phyloP scores from a whole-genome alignment of 2,888 invertebrate species.

The Agonopterix subpropinquella region DNA sequence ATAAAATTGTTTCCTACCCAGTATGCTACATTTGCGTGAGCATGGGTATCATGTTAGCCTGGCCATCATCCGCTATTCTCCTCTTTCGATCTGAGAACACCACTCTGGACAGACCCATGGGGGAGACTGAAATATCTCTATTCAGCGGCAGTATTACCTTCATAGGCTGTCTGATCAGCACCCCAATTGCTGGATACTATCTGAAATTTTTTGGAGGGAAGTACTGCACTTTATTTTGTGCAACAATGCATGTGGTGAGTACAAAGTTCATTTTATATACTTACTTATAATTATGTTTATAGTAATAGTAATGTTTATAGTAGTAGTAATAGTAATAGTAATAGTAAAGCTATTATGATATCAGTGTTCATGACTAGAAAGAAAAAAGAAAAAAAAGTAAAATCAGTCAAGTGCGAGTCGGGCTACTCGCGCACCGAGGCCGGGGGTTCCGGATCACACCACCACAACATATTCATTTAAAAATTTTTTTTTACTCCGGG shows the following conservation, averaged over 20 bases:
- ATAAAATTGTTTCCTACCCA: conserved; percentile 12
- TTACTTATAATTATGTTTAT: too few species aligned
- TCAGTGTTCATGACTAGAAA: too few species aligned
- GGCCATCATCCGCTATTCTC: conserved; percentile 46
- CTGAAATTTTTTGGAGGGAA: conserved; percentile 42
- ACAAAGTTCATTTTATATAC: too few species aligned
- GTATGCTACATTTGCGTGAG: conserved; percentile 42
- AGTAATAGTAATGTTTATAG: too few species aligned
- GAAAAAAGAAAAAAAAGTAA: too few species aligned
- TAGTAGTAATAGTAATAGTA: too few species aligned
- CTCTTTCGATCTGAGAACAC: conserved; percentile 46
- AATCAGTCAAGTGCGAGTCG: too few species aligned
- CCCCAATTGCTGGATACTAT: conserved; percentile 29
- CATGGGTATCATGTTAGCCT: conserved; percentile 42
- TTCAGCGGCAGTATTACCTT: conserved; percentile 41
- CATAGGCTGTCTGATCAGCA: conserved; percentile 38
- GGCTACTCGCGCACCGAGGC: too few species aligned
- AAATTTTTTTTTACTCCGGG: too few species aligned
- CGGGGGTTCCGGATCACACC: too few species aligned
- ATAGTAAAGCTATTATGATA: too few species aligned
- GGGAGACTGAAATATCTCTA: conserved; percentile 34
- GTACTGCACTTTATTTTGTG: conserved; percentile 24
- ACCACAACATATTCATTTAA: too few species aligned
- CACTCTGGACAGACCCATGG: conserved; percentile 46
- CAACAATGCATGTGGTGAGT: conserved; percentile 38